phyloP scores from a whole-genome alignment of 2,797 vertebrate species.

The Poeciliopsis infans region DNA sequence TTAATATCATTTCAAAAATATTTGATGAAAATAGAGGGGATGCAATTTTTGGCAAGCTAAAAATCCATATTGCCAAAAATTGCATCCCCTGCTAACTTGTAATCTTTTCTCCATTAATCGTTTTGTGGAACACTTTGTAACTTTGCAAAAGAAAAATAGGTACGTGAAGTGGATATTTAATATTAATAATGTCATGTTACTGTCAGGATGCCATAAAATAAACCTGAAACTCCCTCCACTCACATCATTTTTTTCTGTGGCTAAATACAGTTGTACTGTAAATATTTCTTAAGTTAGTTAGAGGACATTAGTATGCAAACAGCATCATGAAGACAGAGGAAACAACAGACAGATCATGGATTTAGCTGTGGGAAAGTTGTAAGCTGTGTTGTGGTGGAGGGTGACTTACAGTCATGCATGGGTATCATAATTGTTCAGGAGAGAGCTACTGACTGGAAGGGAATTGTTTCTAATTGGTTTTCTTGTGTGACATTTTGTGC shows the following conservation, averaged over 20 bases:
- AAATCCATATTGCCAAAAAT: no score
- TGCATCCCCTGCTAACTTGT: no score
- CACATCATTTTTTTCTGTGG: neutral
- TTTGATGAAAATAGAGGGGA: no score
- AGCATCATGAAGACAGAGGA: neutral
- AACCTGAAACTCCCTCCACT: neutral
- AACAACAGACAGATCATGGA: neutral
- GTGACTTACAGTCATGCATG: neutral
- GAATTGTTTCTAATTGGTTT: neutral
- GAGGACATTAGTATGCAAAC: neutral
- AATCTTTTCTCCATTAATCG: neutral
- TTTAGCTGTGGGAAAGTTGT: neutral
- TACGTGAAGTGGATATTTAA: neutral
- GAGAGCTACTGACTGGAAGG: neutral
- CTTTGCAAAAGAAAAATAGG: neutral
- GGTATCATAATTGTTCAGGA: neutral
- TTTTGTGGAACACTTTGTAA: slow-evolving; percentile 1
- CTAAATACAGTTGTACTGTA: neutral
- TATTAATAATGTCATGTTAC: neutral
- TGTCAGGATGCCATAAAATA: neutral
- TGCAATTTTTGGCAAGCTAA: no score
- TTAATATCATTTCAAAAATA: no score
- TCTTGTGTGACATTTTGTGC: neutral
- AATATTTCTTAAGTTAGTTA: neutral
- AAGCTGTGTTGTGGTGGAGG: neutral